Percentiles rank a stretch among this genome's conserved stretches.
These are phyloP conservation scores for Alsophila aescularia DNA, from an alignment of 2,888 invertebrate genomes.

Conservation along the genomic window DNA sequence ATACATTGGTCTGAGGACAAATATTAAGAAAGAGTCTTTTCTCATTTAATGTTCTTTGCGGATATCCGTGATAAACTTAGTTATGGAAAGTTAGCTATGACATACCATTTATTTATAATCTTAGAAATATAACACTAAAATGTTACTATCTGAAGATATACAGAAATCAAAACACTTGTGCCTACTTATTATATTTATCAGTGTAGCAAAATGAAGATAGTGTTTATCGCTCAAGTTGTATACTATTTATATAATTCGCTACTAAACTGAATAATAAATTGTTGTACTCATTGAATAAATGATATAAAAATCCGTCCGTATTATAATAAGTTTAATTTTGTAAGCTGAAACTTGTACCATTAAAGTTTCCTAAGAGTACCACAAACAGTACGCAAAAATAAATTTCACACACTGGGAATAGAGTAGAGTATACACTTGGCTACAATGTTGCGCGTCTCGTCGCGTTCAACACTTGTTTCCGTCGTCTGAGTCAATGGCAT, in stretches of 20 bases:
- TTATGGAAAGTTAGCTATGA: not conserved
- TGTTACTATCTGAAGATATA: conserved; percentile 13
- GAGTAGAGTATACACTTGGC: not conserved
- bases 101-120: conserved; percentile 14
- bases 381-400: not conserved
- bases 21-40: not conserved
- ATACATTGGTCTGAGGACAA: too few species aligned
- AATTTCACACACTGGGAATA: not conserved
- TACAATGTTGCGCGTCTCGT: not conserved
- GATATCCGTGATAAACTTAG: not conserved
- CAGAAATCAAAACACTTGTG: conserved; percentile 4
- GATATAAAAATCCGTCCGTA: conserved; percentile 13
- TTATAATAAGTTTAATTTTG: conserved; percentile 22
- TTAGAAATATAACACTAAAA: conserved; percentile 2
- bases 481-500: not conserved
- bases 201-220: conserved; percentile 8
- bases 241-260: conserved; percentile 17
- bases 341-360: conserved; percentile 1
- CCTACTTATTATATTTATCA: conserved; percentile 4
- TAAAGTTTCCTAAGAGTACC: not conserved
- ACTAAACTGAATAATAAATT: conserved; percentile 12
- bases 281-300: not conserved
- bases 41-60: not conserved
- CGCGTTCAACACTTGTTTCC: not conserved
- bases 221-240: conserved; percentile 18